These are phyloP conservation scores for Eilema sororculum DNA, from an alignment of 2,888 invertebrate species.

Conservation along the genomic window DNA sequence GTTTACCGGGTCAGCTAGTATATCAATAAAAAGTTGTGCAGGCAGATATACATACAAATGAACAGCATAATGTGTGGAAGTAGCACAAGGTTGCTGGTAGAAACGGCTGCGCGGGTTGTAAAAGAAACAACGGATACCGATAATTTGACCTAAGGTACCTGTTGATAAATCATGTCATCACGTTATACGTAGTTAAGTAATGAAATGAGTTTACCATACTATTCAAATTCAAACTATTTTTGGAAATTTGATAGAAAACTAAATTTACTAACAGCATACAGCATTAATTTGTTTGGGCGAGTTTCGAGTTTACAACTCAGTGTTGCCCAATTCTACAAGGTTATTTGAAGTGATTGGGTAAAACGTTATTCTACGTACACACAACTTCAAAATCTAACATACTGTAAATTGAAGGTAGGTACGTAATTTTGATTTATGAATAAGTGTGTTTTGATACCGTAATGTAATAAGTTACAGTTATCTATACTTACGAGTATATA, in stretches of 20 bases:
- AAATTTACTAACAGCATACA: background rate
- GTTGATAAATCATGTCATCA: background rate
- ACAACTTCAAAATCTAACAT: conserved; percentile 64
- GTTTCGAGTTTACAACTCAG: conserved; percentile 50
- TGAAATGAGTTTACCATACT: background rate
- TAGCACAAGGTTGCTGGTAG: conserved; percentile 77
- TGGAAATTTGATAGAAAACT: background rate
- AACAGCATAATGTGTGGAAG: conserved; percentile 68
- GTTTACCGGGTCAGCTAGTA: no score
- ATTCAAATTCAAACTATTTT: background rate
- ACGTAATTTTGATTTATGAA: conserved; percentile 24
- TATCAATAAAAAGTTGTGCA: conserved; percentile 51
- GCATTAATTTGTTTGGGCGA: conserved; percentile 39
- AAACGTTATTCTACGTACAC: conserved; percentile 58
- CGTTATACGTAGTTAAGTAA: background rate
- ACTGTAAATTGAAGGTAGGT: conserved; percentile 47
- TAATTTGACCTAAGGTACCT: conserved; percentile 60
- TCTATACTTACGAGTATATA: no score
- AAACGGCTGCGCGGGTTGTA: conserved; percentile 62
- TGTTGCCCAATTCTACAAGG: conserved; percentile 73
- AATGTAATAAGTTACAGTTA: background rate
- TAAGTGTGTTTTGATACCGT: background rate
- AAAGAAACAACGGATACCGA: conserved; percentile 66
- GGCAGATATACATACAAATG: conserved; percentile 61
- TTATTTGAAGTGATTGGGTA: conserved; percentile 65